phyloP scores from a whole-genome alignment of 1,140 invertebrate species.

The Geopemphigus sp. region DNA sequence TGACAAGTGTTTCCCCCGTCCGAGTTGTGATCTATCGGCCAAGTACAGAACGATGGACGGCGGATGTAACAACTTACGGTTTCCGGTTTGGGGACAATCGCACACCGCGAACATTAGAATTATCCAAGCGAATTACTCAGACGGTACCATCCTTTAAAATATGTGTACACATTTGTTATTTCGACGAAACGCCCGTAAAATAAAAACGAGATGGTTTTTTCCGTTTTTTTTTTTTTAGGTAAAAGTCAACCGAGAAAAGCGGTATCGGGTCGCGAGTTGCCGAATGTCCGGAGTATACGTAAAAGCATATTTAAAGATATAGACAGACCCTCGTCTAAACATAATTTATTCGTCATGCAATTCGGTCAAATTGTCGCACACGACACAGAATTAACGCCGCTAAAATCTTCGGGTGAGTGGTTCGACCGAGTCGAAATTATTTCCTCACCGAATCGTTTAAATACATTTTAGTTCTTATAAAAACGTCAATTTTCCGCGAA shows the following conservation, averaged over 20 bases:
- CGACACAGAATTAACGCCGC: neutral
- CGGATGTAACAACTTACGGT: constrained; percentile 75
- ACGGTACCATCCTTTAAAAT: too few relatives aligned
- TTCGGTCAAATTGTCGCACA: constrained; percentile 4
- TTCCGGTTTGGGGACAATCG: constrained; percentile 70
- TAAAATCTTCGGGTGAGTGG: neutral
- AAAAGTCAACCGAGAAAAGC: neutral
- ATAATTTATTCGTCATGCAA: constrained; percentile 9
- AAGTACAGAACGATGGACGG: constrained; percentile 75
- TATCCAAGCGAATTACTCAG: constrained; percentile 73
- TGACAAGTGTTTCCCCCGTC: constrained; percentile 15
- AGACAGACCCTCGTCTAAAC: neutral
- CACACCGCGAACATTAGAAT: constrained; percentile 72
- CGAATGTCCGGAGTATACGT: neutral
- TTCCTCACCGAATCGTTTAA: too few relatives aligned
- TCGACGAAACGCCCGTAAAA: too few relatives aligned
- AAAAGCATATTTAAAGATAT: neutral
- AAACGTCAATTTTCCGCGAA: too few relatives aligned
- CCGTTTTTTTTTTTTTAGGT: too few relatives aligned
- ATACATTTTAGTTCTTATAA: too few relatives aligned
- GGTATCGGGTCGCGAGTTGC: neutral
- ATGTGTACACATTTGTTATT: too few relatives aligned
- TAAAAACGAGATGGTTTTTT: neutral
- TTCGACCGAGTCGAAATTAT: too few relatives aligned
- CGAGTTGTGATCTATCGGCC: constrained; percentile 1